Conservation (phyloP, 1,140 invertebrate genomes). For the Danaus melanippus region DNA sequence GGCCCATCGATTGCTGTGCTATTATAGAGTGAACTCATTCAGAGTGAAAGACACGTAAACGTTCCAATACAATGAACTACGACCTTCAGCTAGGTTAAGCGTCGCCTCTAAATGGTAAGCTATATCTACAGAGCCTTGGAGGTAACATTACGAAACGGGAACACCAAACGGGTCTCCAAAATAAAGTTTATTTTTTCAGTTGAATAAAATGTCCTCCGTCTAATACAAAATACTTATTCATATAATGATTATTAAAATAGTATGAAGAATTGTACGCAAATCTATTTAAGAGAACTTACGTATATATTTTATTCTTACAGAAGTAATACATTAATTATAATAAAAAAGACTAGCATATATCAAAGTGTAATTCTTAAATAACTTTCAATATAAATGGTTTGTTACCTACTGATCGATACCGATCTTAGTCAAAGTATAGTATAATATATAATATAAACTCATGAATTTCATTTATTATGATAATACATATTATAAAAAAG, state of each 20-base stretch:
- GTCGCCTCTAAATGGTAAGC: constrained; percentile 28
- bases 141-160: constrained; percentile 12
- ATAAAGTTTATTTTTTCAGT: constrained; percentile 9
- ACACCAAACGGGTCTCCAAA: neutral
- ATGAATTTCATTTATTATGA: constrained; percentile 38
- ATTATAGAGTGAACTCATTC: constrained; percentile 20
- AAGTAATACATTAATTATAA: constrained; percentile 52
- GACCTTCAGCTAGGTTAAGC: constrained; percentile 15
- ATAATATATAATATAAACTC: constrained; percentile 36
- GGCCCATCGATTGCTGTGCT: constrained; percentile 24
- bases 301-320: constrained; percentile 52
- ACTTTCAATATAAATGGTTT: constrained; percentile 46
- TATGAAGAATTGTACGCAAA: constrained; percentile 46
- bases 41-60: constrained; percentile 40
- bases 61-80: constrained; percentile 24
- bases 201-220: constrained; percentile 23
- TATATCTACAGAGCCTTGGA: constrained; percentile 29
- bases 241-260: constrained; percentile 49
- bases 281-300: constrained; percentile 56
- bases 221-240: constrained; percentile 46
- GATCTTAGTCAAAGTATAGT: constrained; percentile 26
- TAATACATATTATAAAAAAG: constrained; percentile 33
- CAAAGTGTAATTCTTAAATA: constrained; percentile 50
- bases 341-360: constrained; percentile 66
- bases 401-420: constrained; percentile 31